Evolutionary conservation across 2,797 vertebrate species (phyloP), one percentile per base, ranked within the genome.

Genomic region (Gymnothorax reevesii): DNA sequence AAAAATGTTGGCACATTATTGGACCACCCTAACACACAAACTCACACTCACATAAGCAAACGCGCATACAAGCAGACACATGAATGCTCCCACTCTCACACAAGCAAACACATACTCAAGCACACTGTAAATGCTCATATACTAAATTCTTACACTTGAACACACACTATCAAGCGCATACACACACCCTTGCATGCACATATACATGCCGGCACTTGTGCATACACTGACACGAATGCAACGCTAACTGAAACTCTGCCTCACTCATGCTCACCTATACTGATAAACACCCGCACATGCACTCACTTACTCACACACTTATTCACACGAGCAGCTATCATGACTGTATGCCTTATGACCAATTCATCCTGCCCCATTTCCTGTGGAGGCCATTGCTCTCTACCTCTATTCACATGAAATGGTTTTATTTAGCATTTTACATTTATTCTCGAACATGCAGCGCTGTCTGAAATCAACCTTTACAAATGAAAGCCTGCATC

Each of bases 171-270:
- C 59, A 69, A 33, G 42, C 59, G 49, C 42, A 85, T 55, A 64
- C 75, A 69, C 87, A 69, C 73, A 69, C 27, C 22, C 71, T 20
- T 86, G 85, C 83, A 17, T 82, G 85, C 57, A 86, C 89, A 85
- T 86, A 89, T 79, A 90, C 64, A 92, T 89, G 90, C 84, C 89
- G 88, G 90, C 87, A 66, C 33, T 42, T 9, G 79, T n/a, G 54
- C 60, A 54, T 8, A 22, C 15, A 69, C 20, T 13, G 22, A 69
- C 9, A 27, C 57, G 86, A 69, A 66, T 85, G 5, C 27, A 25
- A 42, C 33, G 2, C 33, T 42, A 42, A 42, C 33, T 42, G 33
- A 42, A 42, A 42, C 33, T 42, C 33, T 42, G 33, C 33, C 33
- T 42, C 7, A 9, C 0, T 6, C 69, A 22, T 2, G 7, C 7